Base-by-base conservation (phyloP, 2,113 vertebrate genomes). In the Bostrychus sinensis region DNA sequence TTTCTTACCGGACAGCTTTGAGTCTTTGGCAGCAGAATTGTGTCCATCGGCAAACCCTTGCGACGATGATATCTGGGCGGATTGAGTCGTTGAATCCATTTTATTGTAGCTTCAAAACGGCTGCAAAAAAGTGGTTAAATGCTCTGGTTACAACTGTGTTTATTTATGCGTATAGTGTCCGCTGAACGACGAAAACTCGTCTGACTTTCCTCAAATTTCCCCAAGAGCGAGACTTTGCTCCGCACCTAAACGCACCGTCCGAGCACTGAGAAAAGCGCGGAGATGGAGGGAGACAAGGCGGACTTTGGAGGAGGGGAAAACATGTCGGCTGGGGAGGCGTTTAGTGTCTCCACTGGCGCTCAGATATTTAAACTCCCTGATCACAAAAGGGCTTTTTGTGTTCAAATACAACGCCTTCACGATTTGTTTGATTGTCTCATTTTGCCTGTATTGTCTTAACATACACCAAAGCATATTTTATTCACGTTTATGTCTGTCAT, bases 51-150 rank as follows among this genome's bases (percentile, higher is more conserved):
- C 85, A 17, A 90, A 48, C 37, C 91, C 91, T 51, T 92, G 89
- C 63, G 92, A 93, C 85, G 92, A 93, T 6, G 92, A 91, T 70
- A 93, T 91, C 84, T 91, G 91, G 74, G 89, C 60, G 62, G 92
- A 92, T 72, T 93, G 92, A 73, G 86, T 91, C 86, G 84, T 85
- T 73, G 90, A 84, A 77, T 93, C 91, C 92, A 93, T 93, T 84
- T 86, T 89, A 22, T 36, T 54, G 54, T 62, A 57, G 57, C 51
- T 75, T 68, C 42, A 51, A 62, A 60, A 45, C 64, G 62, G 42
- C 65, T 43, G 57, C 36, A 69, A 62, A 53, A 32, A 66, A 17
- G n/a, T n/a, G 58, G 8, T n/a, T 14, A 73, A 72, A 66, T 55
- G 28, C 46, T 38, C 57, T 51, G 59, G 53, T 66, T 14, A 59